Base-by-base conservation (phyloP, 2,888 invertebrate genomes). In the Rhingia campestris region DNA sequence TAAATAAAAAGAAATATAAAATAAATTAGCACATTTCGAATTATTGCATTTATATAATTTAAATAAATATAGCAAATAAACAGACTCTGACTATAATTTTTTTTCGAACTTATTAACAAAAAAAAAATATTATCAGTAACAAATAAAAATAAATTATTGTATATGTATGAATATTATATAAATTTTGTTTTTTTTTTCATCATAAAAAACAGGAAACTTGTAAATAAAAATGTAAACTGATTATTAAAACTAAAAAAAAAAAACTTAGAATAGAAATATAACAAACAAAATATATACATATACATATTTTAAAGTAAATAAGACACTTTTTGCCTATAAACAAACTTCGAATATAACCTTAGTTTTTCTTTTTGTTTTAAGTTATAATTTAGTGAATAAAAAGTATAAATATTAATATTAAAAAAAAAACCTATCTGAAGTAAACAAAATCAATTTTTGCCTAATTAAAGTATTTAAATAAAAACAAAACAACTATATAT, bases 11-110 rank as follows among this genome's bases (percentile, higher is more conserved):
- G 2, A 58, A 35, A 45, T 45, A 54, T 41, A 9, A 49, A 61
- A 66, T 59, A 73, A 43, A 64, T 64, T 59, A 76, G 70, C 81
- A 76, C 81, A 76, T 76, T 81, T 76, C 66, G 66, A 76, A 66
- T 59, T 76, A 72, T 41, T 76, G 76, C 81, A 81, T 81, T 81
- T 76, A 81, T 76, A 64, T 64, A 66, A 75, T 58, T 80, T 49
- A 53, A 43, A 66, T 9, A 56, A 9, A 32, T n/a, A 35, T 58
- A 69, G 64, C 33, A 53, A 61, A 73, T 49, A 39, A 75, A 81
- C 70, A 53, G 76, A 81, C 81, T 64, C 59, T 76, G 81, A 81
- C 81, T 81, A 81, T 81, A 81, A 81, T 59, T 76, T 70, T 75
- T 49, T 74, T 54, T 37, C 56, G 14, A 81, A 56, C 64, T 64